Conservation (phyloP, 30 jellyfish, hydroid and myxozoan species). For the Chrysaora quinquecirrha region DNA sequence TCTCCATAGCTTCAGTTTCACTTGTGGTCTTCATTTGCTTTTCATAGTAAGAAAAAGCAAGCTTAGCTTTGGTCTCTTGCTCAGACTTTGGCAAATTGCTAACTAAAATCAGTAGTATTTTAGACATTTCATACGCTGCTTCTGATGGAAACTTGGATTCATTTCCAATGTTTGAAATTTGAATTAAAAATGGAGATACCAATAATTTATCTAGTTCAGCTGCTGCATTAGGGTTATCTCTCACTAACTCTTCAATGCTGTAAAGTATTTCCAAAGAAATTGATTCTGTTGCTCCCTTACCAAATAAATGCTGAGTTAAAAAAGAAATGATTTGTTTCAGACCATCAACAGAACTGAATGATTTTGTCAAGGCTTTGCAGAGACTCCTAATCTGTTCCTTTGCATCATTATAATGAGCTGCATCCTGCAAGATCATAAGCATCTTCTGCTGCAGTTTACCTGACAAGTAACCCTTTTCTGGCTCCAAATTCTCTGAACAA, state of each 20-base stretch:
- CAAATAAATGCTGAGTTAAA: conserved; percentile 4
- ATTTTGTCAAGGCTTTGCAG: conserved; percentile 26
- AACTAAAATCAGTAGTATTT: not conserved
- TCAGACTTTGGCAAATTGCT: not conserved
- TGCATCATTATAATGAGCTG: not conserved
- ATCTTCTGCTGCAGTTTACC: conserved; percentile 4
- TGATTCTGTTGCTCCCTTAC: not conserved
- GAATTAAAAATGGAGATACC: not conserved
- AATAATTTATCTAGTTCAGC: not conserved
- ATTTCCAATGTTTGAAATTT: not conserved
- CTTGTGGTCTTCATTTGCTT: not conserved
- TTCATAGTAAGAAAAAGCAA: not conserved
- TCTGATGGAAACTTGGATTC: not conserved
- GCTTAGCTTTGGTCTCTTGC: not conserved
- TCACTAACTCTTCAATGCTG: not conserved
- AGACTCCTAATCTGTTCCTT: not conserved
- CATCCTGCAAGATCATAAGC: not conserved
- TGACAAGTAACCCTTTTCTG: conserved; percentile 1
- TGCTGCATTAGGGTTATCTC: not conserved
- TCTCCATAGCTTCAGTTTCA: not conserved
- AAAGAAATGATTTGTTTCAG: not conserved
- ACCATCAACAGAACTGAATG: conserved; percentile 1
- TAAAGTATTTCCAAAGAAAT: conserved; percentile 21
- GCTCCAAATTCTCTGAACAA: conserved; percentile 22
- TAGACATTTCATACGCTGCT: not conserved